phyloP scores from a whole-genome alignment of 2,797 vertebrate genomes.

The Coendou prehensilis region DNA sequence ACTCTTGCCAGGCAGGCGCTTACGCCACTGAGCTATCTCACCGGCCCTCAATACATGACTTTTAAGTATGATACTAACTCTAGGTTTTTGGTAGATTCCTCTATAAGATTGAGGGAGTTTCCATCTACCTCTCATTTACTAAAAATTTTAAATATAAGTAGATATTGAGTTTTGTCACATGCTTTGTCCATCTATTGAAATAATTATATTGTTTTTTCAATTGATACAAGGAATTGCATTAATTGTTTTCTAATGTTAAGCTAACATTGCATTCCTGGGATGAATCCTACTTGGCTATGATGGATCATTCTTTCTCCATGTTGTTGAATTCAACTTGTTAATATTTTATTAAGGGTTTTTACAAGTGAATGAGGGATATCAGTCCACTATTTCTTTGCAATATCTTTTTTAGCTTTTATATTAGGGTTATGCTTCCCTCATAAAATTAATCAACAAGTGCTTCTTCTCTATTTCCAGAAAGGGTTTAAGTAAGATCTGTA shows the following conservation, averaged over 20 bases:
- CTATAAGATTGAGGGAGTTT: not conserved
- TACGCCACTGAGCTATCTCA: too few species aligned
- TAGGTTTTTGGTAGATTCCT: not conserved
- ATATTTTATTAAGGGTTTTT: not conserved
- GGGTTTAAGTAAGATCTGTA: not conserved
- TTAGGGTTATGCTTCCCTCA: not conserved
- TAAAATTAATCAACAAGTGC: not conserved
- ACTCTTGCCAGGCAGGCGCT: too few species aligned
- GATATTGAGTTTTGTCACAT: not conserved
- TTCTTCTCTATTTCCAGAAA: not conserved
- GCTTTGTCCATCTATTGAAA: not conserved
- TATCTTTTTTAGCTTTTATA: not conserved
- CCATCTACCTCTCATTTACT: not conserved
- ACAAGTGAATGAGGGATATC: not conserved
- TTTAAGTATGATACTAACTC: not conserved
- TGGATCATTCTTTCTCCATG: not conserved
- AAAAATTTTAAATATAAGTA: slow-evolving; percentile 25
- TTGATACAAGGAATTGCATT: not conserved
- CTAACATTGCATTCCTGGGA: not conserved
- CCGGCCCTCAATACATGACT: not conserved
- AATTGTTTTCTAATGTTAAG: not conserved
- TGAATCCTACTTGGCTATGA: not conserved
- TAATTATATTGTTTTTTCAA: not conserved
- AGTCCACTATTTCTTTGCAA: not conserved
- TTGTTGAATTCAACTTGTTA: not conserved